Evolutionary conservation across 2,797 vertebrate genomes (phyloP).

Genomic region (Intellagama lesueurii): DNA sequence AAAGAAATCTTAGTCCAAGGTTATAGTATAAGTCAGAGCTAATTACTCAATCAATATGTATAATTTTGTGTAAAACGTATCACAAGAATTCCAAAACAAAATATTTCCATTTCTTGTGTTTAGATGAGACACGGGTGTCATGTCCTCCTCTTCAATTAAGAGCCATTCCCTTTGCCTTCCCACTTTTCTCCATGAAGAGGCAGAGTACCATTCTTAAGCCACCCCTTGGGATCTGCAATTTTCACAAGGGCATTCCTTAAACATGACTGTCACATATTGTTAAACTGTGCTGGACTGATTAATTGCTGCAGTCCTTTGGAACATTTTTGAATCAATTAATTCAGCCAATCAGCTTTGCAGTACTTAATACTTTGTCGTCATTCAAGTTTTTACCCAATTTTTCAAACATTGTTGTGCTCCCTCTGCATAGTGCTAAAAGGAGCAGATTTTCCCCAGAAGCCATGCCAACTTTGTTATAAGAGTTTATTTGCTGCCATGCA

Average conservation of each 20-base stretch:
- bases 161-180: too few species aligned
- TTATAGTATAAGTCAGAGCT: neutral
- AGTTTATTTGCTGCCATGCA: conserved; percentile 48
- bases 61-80: neutral
- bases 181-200: neutral
- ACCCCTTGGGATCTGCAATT: neutral
- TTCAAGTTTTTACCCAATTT: neutral
- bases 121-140: neutral
- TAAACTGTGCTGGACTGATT: neutral
- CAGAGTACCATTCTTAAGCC: neutral
- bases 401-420: neutral
- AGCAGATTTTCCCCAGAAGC: conserved; percentile 15
- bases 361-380: neutral
- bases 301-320: neutral
- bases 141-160: neutral
- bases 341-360: neutral
- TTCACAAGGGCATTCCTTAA: neutral
- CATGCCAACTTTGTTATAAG: conserved; percentile 31
- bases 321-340: neutral
- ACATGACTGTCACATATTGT: neutral
- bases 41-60: neutral
- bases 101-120: neutral
- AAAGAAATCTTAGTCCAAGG: neutral
- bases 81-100: neutral
- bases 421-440: neutral